These are phyloP conservation scores for Argyrosomus regius DNA, from an alignment of 2,797 vertebrate genomes.

Conservation along the genomic window DNA sequence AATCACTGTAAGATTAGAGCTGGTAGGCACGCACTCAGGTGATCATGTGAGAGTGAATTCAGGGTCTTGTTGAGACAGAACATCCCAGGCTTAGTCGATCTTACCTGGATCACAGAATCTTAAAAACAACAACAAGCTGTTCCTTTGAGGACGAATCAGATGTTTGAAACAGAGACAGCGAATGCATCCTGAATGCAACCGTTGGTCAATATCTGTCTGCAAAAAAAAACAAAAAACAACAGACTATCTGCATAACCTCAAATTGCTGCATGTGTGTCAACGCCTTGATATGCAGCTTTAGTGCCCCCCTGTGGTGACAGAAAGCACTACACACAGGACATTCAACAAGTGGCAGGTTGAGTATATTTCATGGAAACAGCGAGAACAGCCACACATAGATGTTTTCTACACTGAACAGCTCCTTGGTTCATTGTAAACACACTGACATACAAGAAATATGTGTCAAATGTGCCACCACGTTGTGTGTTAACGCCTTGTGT, in stretches of 20 bases:
- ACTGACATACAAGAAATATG: not conserved
- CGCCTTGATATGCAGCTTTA: constrained; percentile 33
- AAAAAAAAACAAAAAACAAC: not conserved
- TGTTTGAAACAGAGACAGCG: not conserved
- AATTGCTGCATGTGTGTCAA: not conserved
- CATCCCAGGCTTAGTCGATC: not conserved
- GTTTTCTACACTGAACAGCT: not conserved
- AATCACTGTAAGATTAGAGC: constrained; percentile 11
- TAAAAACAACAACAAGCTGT: not conserved
- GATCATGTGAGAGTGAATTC: constrained; percentile 6
- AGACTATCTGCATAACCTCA: constrained; percentile 25
- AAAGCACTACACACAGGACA: not conserved
- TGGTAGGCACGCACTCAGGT: constrained; percentile 2
- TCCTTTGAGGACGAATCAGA: constrained; percentile 7
- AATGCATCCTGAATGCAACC: constrained; percentile 9
- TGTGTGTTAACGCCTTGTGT: too few species aligned
- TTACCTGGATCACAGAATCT: not conserved
- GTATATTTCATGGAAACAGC: not conserved
- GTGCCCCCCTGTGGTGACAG: constrained; percentile 51
- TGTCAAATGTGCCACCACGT: fast-evolving
- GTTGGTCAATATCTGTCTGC: constrained; percentile 34
- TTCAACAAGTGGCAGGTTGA: constrained; percentile 27
- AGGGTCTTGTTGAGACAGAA: not conserved
- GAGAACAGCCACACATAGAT: not conserved
- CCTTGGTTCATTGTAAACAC: not conserved